A percentile compares a stretch with the other conserved stretches of the same genome.
Evolutionary conservation across 1,140 invertebrate genomes (phyloP).

Genomic region (Apis dorsata): DNA sequence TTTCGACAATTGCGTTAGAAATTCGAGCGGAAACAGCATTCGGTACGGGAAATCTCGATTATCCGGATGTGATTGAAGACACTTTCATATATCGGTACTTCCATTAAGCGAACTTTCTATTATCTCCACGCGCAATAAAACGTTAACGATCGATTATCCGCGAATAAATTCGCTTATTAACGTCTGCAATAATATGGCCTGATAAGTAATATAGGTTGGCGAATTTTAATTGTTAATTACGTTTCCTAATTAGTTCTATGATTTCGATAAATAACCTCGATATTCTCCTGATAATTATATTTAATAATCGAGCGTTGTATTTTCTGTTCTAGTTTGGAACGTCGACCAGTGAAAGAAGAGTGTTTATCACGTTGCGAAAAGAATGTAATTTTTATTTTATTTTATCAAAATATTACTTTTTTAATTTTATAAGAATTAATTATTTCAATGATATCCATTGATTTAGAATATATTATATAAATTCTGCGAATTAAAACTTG

Average conservation of each 20-base stretch:
- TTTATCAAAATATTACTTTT: no score
- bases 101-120: constrained; percentile 27
- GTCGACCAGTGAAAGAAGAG: no score
- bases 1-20: constrained; percentile 22
- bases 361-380: no score
- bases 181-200: constrained; percentile 5
- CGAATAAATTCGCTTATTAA: constrained; percentile 32
- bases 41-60: constrained; percentile 14
- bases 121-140: constrained; percentile 7
- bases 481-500: no score
- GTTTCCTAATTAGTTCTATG: constrained; percentile 16
- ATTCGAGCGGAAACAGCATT: not conserved
- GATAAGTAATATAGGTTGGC: constrained; percentile 4
- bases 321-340: no score
- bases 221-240: constrained; percentile 36
- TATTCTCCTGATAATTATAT: constrained; percentile 5
- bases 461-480: no score
- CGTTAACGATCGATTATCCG: constrained; percentile 28
- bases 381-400: no score
- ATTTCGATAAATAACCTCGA: not conserved
- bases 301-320: not conserved
- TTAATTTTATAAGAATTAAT: no score
- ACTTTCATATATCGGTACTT: constrained; percentile 17
- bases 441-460: no score
- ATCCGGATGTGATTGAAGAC: not conserved